phyloP scores from a whole-genome alignment of 2,113 vertebrate genomes.

The Myiozetetes cayanensis region DNA sequence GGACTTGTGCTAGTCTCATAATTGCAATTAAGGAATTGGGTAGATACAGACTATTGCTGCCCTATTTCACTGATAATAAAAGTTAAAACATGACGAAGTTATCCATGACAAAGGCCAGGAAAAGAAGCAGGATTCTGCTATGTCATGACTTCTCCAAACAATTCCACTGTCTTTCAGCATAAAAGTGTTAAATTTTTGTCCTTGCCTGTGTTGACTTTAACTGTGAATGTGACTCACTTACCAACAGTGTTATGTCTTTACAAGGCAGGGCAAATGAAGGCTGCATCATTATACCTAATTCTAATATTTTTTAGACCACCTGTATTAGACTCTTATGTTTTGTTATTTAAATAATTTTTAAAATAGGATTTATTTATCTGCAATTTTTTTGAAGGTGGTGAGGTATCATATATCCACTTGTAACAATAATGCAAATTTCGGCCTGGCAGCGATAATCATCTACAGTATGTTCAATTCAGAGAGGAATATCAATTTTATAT shows the following conservation, averaged over 20 bases:
- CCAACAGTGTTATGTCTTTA: not conserved
- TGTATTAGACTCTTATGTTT: not conserved
- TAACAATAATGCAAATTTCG: not conserved
- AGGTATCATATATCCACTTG: not conserved
- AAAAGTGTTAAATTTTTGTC: not conserved
- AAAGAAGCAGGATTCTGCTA: not conserved
- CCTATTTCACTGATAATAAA: not conserved
- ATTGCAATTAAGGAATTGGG: not conserved
- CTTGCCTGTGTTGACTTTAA: not conserved
- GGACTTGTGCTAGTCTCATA: not conserved
- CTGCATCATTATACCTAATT: not conserved
- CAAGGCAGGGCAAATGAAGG: not conserved
- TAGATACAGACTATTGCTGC: not conserved
- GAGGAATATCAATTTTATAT: not conserved
- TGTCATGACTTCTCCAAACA: not conserved
- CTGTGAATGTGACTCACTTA: not conserved
- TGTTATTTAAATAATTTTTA: not conserved
- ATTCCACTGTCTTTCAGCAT: not conserved
- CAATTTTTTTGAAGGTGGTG: not conserved
- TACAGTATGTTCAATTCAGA: not conserved
- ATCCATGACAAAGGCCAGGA: not conserved
- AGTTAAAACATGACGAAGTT: not conserved
- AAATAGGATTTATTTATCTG: not conserved
- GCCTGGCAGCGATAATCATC: not conserved
- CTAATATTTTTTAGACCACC: not conserved